Base-by-base conservation (phyloP, 2,888 invertebrate genomes). In the Eumerus sabulonum region DNA sequence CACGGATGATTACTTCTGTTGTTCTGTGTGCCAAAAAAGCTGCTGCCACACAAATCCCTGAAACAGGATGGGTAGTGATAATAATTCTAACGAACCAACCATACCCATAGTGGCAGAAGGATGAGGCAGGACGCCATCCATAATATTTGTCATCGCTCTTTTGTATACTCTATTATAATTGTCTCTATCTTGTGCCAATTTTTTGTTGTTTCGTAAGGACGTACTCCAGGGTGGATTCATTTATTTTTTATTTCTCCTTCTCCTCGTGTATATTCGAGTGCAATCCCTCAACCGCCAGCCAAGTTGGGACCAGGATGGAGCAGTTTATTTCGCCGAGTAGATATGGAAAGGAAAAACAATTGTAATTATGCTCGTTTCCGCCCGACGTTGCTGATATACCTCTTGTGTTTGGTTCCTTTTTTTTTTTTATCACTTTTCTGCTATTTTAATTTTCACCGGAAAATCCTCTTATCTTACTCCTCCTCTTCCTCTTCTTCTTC, bases 351-450 rank as follows among this genome's bases (percentile, higher is more conserved):
- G 56, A 66, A 68, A 27, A 27, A 27, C 27, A 56, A 50, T 53
- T 60, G 60, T 81, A 76, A 81, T 81, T 81, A 81, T 81, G 70
- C 64, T 71, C 59, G 71, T 76, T 81, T 81, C 73, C 81, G 70
- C 54, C 62, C 14, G 35, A 11, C 35, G 27, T 2, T 27, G 27
- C 27, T 27, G n/a, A n/a, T 54, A 48, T 17, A 27, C n/a, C 56
- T 56, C 64, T 66, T 16, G 50, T 47, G 48, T 63, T 74, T 68
- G 64, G 70, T 68, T 74, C 70, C 63, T 74, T 70, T 79, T 74
- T 68, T 70, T 7, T 27, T 27, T 27, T 27, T 70, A 79, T 74
- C 79, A 79, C 68, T 74, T 70, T 79, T 74, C 74, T 70, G 79
- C 79, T 79, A 57, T 70, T 74, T 74, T 79, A 79, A 74, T 74